Conservation (phyloP, 1,140 invertebrate genomes). For the Lasaia peninsularis region DNA sequence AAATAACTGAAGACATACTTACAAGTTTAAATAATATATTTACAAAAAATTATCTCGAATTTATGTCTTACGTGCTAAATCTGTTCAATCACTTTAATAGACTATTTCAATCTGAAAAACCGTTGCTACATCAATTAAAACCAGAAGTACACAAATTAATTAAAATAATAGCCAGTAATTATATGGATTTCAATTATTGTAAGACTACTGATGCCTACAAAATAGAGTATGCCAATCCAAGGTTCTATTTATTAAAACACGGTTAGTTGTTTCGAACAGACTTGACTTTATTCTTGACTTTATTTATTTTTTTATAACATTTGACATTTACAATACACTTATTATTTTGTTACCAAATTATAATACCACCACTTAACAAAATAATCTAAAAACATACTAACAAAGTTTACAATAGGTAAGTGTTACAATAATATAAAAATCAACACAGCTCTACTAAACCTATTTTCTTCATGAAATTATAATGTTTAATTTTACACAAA, state of each 20-base stretch:
- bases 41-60: not conserved
- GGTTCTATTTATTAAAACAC: not conserved
- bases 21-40: not conserved
- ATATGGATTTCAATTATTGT: constrained; percentile 1
- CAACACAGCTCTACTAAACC: not conserved
- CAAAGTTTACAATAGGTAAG: not conserved
- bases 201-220: not conserved
- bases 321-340: too few species aligned
- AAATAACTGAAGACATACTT: not conserved
- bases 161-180: not conserved
- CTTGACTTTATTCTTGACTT: too few species aligned
- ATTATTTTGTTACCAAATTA: constrained; percentile 4
- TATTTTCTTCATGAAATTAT: constrained; percentile 2
- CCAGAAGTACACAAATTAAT: constrained; percentile 2
- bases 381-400: not conserved
- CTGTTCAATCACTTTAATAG: not conserved
- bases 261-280: too few species aligned
- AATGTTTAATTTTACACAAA: not conserved
- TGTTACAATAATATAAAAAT: not conserved
- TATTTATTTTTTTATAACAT: too few species aligned
- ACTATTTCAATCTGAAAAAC: not conserved
- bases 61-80: not conserved
- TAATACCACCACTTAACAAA: constrained; percentile 3
- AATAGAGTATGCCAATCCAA: not conserved
- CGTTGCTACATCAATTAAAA: not conserved